Percentiles rank a stretch among this genome's conserved stretches.
phyloP scores from a whole-genome alignment of 2,888 invertebrate species.

The Tanytarsus gracilentus region DNA sequence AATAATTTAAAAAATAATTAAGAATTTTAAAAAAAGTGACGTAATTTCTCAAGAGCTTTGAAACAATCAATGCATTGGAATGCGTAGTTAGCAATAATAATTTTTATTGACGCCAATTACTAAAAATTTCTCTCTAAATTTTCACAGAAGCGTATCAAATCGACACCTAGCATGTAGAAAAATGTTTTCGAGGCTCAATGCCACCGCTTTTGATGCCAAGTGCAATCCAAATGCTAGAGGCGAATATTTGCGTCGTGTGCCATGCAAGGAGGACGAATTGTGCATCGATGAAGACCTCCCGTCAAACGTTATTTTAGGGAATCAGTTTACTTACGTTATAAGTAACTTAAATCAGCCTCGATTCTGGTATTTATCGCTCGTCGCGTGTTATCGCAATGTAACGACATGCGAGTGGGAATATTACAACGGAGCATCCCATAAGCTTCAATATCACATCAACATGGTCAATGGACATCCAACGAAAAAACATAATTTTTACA shows the following conservation, averaged over 20 bases:
- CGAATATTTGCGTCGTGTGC: constrained; percentile 72
- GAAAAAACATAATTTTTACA: constrained; percentile 58
- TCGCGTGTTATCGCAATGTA: constrained; percentile 78
- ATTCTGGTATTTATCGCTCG: constrained; percentile 94
- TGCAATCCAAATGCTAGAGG: constrained; percentile 63
- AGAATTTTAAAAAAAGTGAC: too few relatives aligned
- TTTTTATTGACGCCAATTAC: too few relatives aligned
- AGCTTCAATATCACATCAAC: constrained; percentile 42
- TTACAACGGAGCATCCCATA: constrained; percentile 46
- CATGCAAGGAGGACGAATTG: constrained; percentile 62
- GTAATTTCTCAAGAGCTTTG: too few relatives aligned
- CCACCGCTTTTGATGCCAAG: constrained; percentile 71
- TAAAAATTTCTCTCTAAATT: too few relatives aligned
- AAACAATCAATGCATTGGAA: too few relatives aligned
- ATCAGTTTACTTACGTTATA: constrained; percentile 91
- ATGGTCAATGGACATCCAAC: constrained; percentile 94
- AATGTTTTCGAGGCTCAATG: constrained; percentile 80
- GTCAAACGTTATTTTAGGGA: constrained; percentile 72
- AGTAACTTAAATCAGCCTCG: constrained; percentile 83
- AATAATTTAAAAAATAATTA: too few relatives aligned
- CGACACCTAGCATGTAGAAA: constrained; percentile 67
- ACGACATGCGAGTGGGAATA: constrained; percentile 78
- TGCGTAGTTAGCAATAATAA: background rate
- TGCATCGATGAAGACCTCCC: constrained; percentile 83
- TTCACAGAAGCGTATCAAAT: constrained; percentile 44